A percentile compares a stretch with the other conserved stretches of the same genome.
Evolutionary conservation across 2,888 invertebrate genomes (phyloP).

Genomic region (Herminia tarsipennalis): DNA sequence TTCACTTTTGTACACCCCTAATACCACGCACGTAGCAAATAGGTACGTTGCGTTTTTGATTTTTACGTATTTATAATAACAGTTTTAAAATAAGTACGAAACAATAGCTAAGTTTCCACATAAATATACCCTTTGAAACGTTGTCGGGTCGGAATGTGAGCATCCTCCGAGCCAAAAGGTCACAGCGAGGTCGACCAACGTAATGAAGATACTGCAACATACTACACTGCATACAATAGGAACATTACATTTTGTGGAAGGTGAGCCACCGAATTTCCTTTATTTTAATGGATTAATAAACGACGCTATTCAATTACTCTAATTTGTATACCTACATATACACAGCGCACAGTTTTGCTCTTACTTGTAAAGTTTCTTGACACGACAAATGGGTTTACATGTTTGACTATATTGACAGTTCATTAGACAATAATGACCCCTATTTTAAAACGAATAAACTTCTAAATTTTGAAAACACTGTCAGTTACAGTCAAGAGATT

Average conservation of each 20-base stretch:
- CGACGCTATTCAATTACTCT: slow-evolving; percentile 31
- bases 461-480: too few relatives aligned
- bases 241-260: slow-evolving; percentile 65
- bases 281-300: too few relatives aligned
- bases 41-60: slow-evolving; percentile 3
- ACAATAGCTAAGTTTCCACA: slow-evolving; percentile 61
- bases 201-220: slow-evolving; percentile 51
- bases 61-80: slow-evolving; percentile 29
- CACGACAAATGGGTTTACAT: too few relatives aligned
- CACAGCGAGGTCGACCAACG: slow-evolving; percentile 67
- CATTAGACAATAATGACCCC: too few relatives aligned
- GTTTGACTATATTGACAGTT: too few relatives aligned
- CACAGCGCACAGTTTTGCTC: too few relatives aligned
- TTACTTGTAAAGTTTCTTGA: too few relatives aligned
- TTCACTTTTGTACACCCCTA: too few relatives aligned
- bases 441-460: too few relatives aligned
- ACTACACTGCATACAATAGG: slow-evolving; percentile 55
- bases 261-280: slow-evolving; percentile 51
- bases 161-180: slow-evolving; percentile 76
- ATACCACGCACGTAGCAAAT: too few relatives aligned
- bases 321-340: slow-evolving; percentile 22
- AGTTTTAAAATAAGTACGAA: slow-evolving; percentile 41
- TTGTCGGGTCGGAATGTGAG: slow-evolving; percentile 74
- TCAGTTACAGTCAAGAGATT: too few relatives aligned
- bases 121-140: slow-evolving; percentile 65